Base-by-base conservation (phyloP, 2,797 vertebrate genomes). In the Hydrolagus colliei region DNA sequence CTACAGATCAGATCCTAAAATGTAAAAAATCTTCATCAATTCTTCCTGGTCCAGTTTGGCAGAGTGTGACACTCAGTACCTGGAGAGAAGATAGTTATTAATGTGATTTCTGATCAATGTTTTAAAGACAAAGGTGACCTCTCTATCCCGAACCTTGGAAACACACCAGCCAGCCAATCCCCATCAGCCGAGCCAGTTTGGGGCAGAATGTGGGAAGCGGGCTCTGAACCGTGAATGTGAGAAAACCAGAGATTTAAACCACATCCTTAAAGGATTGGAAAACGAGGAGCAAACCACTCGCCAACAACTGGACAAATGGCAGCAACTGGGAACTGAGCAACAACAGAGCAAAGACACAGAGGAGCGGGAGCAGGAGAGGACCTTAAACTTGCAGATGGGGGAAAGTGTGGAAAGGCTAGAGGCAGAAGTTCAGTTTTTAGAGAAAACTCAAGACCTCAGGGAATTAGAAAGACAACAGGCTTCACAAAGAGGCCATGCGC, bases 111-210 rank as follows among this genome's bases (percentile, higher is more conserved):
- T 96, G 94, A 94, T 96, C 95, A 91, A 96, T 98, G 95, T 98
- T 93, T 99, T 97, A 95, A 99, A 99, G 97, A 97, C 93, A 92
- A 93, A 96, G 91, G 93, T 95, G 89, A 92, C 95, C 86, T 95
- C 96, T 85, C 93, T 95, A 32, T 94, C 93, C 90, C 93, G 93
- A 86, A 96, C 97, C 88, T 97, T 95, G 96, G 95, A 97, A 92
- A 95, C 93, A 89, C 96, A 97, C 87, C 96, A 96, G 91, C 95
- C 93, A 92, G 94, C 97, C 90, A 98, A 97, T 91, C 94, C 95
- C 91, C 97, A 98, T 86, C 95, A 98, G 87, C 97, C 96, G 89
- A 93, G 89, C 0, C 97, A 98, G 89, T 89, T 98, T 89, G 97
- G 98, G 90, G 90, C 95, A 87, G 97, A 97, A 86, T 95, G 96